Base-by-base conservation (phyloP, 2,888 invertebrate genomes). In the Cephonodes hylas region DNA sequence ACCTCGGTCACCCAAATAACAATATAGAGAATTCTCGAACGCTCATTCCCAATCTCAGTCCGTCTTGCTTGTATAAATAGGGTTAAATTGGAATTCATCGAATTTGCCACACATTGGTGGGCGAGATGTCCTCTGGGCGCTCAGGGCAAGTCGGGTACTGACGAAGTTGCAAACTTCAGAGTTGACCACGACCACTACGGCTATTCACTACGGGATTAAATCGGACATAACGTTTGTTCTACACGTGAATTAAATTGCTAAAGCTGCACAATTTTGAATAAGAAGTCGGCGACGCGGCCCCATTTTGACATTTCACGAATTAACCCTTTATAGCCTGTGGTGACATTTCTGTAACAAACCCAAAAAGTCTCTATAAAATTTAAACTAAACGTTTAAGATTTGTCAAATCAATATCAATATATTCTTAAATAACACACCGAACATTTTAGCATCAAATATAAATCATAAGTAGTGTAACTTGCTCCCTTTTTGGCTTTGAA, bases 131-230 rank as follows among this genome's bases (percentile, higher is more conserved):
- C 84, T 83, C 71, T 72, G 84, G 80, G 79, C 63, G 75, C 66
- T 64, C 62, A 73, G 65, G 66, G 64, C 66, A 65, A 65, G 71
- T 73, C 68, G 66, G 64, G 63, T 67, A 64, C 63, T 65, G 62
- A 76, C 77, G 75, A 86, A 89, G 86, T 90, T 88, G 76, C 81
- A 84, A 90, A 90, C 87, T 90, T 83, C 77, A 68, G 75, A 83
- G 83, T 83, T 81, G 84, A 80, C 79, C 77, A 73, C 79, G 75
- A 82, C 83, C 82, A 66, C 81, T 76, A 69, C 76, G 80, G 79
- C 75, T 80, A 85, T 84, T 81, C 84, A 75, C 84, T 79, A 80
- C 67, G 80, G 80, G 80, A 85, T 85, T 84, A 83, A 84, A 85
- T 86, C 83, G 84, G 77, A 84, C 81, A 77, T 80, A 78, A 79